Base-by-base conservation (phyloP, 2,113 vertebrate species). In the Eurystomus gularis region DNA sequence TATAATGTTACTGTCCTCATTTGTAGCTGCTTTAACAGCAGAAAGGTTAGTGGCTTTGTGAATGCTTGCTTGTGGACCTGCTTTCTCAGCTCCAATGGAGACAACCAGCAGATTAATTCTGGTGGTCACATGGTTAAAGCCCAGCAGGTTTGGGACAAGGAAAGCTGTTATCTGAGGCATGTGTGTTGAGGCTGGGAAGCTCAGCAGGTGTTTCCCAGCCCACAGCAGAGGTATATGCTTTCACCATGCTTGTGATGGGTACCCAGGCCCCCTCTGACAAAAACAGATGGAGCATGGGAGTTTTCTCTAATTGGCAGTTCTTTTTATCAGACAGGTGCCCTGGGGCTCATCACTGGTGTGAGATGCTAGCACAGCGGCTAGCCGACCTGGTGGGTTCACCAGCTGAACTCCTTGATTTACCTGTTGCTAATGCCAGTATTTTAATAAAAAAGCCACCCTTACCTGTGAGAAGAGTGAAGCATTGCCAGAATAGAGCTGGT, bases 361-460 rank as follows among this genome's bases (percentile, higher is more conserved):
- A 55, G 33, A 17, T 68, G 19, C 6, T 18, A n/a, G 40, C 0
- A 0, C 40, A 79, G 82, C 1, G 10, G 55, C 73, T 87, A 37
- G 70, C 51, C 5, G 2, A 26, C 21, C 31, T 7, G 5, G 23
- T 0, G 0, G 40, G 46, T 25, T 86, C 60, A 75, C 10, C 70
- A 57, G 39, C 51, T 79, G 51, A 90, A 42, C 18, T 76, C 52
- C 17, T 75, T 68, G 39, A 31, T 90, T 87, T 37, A 85, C 61
- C 24, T 92, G 23, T 79, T 76, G 52, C 20, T 72, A 68, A 55
- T 44, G 29, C 7, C 42, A 78, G 19, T 31, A 40, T 75, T 93
- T 89, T 54, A 78, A n/a, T 42, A 6, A 66, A 60, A 52, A 68
- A 17, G 0, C 0, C 24, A n/a, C 15, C 13, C 18, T 48, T 40